Base-by-base conservation (phyloP, 2,888 invertebrate genomes). In the Achlya flavicornis region DNA sequence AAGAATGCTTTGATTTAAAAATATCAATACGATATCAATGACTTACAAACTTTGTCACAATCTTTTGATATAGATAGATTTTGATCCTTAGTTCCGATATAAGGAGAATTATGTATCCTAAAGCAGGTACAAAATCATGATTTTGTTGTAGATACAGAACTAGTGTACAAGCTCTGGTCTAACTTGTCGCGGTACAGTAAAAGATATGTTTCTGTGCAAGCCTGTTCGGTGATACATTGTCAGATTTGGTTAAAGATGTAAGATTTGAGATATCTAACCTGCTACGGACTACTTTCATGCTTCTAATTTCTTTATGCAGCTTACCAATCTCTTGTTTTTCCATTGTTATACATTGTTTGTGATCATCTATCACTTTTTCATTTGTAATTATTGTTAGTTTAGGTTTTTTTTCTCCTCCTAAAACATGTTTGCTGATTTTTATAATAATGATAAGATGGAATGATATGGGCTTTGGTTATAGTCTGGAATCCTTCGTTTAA, bases 51-150 rank as follows among this genome's bases (percentile, higher is more conserved):
- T 1, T 16, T 2, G 2, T 3, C 3, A 53, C 19, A 4, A 53
- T 19, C 4, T 19, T 19, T 53, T n/a, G 19, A 53, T 53, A 53
- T 53, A 53, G n/a, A 48, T 16, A 16, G 53, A 61, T n/a, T 38
- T 61, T 57, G 53, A 57, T 61, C 19, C 46, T 57, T 38, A 33
- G 33, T 48, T 48, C 33, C 35, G 35, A 61, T 61, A 16, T 19
- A 10, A 53, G 10, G 53, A 53, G 53, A 53, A 19, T 53, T 53
- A 53, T 53, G 53, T 53, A 19, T 19, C 53, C 19, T 19, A 19
- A 0, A 19, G 53, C 19, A 16, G 53, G 7, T 53, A 53, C 53
- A 53, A 19, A 53, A 53, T 53, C 53, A 19, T 46, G 53, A 53
- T 53, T 53, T 53, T 53, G 53, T 53, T 53, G 19, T 10, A 53